Percentiles rank a stretch among this genome's conserved stretches.
Conservation (phyloP, 2,888 invertebrate species). For the Sesamia inferens region DNA sequence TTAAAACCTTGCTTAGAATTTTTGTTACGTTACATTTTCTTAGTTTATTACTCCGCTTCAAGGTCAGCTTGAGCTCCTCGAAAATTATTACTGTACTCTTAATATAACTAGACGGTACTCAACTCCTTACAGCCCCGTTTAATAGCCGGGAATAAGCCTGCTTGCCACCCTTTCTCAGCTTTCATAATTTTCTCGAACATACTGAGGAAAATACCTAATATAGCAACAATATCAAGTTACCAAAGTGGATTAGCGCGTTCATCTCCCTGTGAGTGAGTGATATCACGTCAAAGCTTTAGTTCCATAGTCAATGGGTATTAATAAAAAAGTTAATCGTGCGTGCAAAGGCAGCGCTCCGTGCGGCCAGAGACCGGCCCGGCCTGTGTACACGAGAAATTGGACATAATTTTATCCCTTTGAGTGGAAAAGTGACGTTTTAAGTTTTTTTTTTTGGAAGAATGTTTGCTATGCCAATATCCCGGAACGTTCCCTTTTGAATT, state of each 20-base stretch:
- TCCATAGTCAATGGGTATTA: conserved; percentile 75
- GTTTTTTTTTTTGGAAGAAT: conserved; percentile 37
- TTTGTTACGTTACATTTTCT: conserved; percentile 2
- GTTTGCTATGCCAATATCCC: conserved; percentile 54
- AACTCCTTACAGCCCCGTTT: conserved; percentile 21
- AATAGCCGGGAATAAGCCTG: conserved; percentile 24
- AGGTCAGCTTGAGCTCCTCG: conserved; percentile 11
- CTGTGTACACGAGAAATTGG: conserved; percentile 50
- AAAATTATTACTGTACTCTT: conserved; percentile 25
- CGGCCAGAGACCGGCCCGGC: conserved; percentile 44
- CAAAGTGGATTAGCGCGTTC: conserved; percentile 73
- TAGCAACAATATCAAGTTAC: conserved; percentile 63
- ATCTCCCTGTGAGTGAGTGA: conserved; percentile 65
- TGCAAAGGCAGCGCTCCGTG: conserved; percentile 69
- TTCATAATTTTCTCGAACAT: conserved; percentile 25
- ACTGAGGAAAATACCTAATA: conserved; percentile 51
- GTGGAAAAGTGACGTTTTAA: conserved; percentile 36
- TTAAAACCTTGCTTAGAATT: background rate
- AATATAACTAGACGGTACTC: conserved; percentile 22
- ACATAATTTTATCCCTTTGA: conserved; percentile 51
- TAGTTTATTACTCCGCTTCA: conserved; percentile 25
- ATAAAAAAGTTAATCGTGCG: conserved; percentile 85
- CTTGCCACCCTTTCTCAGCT: conserved; percentile 21
- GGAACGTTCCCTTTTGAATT: conserved; percentile 30
- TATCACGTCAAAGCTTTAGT: conserved; percentile 72